phyloP scores from a whole-genome alignment of 2,113 vertebrate species.

The Amia ocellicauda region DNA sequence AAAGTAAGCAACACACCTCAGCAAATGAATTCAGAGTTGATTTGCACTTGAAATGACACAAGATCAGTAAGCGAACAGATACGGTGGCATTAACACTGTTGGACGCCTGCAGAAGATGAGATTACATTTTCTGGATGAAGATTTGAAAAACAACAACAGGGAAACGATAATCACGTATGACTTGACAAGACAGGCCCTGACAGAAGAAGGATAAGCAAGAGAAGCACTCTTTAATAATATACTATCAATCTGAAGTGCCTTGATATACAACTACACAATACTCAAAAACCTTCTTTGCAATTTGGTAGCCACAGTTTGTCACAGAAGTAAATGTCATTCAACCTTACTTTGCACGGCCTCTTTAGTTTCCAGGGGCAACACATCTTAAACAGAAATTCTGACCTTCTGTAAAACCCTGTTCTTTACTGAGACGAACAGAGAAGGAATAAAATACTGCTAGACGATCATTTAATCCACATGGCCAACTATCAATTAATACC shows the following conservation, averaged over 20 bases:
- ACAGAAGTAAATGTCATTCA: too few species aligned
- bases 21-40: neutral
- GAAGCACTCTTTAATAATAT: neutral
- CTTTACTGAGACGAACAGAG: too few species aligned
- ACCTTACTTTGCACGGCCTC: too few species aligned
- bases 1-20: neutral
- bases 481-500: too few species aligned
- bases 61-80: neutral
- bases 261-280: too few species aligned
- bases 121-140: neutral
- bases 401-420: too few species aligned
- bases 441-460: too few species aligned
- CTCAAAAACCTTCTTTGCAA: neutral
- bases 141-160: neutral
- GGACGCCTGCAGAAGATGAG: neutral
- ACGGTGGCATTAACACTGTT: neutral
- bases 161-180: neutral
- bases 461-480: too few species aligned
- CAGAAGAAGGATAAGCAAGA: neutral
- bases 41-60: neutral
- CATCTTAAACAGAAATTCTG: too few species aligned
- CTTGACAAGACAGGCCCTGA: neutral
- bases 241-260: neutral
- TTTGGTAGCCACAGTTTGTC: neutral
- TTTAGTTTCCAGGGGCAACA: too few species aligned